Conservation (phyloP, 1,140 invertebrate species). For the Eulimnadia texana region DNA sequence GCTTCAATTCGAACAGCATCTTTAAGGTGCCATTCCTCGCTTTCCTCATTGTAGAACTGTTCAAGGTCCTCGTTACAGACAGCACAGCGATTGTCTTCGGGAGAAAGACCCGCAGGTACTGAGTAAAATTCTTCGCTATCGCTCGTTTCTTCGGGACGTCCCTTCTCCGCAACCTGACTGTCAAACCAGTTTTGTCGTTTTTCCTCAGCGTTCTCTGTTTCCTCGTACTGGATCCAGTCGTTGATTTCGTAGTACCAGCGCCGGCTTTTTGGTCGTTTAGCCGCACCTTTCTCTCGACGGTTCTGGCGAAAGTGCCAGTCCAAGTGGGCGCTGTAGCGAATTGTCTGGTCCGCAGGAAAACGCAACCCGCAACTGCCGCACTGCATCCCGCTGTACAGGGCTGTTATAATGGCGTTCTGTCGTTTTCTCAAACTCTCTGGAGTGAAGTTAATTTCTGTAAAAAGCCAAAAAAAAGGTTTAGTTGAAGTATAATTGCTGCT, state of each 20-base stretch:
- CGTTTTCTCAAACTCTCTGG: constrained; percentile 32
- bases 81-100: constrained; percentile 48
- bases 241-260: constrained; percentile 78
- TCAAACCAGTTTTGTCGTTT: constrained; percentile 33
- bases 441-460: constrained; percentile 19
- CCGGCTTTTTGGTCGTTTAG: constrained; percentile 61
- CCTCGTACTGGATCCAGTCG: constrained; percentile 90
- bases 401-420: constrained; percentile 46
- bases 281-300: constrained; percentile 65
- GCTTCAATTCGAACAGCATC: constrained; percentile 51
- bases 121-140: constrained; percentile 36
- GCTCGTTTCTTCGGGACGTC: constrained; percentile 23
- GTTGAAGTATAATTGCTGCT: too few relatives aligned
- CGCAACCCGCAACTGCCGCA: constrained; percentile 85
- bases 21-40: constrained; percentile 86
- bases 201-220: constrained; percentile 83
- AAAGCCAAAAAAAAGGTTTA: constrained; percentile 25
- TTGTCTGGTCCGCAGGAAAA: constrained; percentile 72
- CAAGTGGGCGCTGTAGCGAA: constrained; percentile 73
- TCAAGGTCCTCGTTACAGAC: constrained; percentile 84
- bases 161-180: constrained; percentile 9
- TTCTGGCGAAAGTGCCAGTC: constrained; percentile 97
- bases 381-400: constrained; percentile 74
- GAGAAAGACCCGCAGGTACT: constrained; percentile 34
- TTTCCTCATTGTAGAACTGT: constrained; percentile 86